Conservation (phyloP, 2,797 vertebrate species). For the Semaprochilodus insignis region DNA sequence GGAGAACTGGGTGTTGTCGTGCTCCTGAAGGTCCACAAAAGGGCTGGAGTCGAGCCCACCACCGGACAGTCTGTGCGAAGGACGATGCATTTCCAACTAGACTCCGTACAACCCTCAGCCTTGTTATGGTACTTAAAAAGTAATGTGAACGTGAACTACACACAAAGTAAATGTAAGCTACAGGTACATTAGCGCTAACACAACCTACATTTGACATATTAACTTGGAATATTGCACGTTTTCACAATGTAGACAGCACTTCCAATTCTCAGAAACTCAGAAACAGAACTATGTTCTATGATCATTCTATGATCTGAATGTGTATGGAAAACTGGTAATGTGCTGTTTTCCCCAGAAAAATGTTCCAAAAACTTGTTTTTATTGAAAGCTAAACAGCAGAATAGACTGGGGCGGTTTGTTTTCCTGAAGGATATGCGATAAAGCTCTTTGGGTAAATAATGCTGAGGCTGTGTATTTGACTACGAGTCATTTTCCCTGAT, state of each 20-base stretch:
- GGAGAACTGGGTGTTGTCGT: slow-evolving; percentile 77
- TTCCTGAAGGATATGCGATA: slow-evolving; percentile 24
- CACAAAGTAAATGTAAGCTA: neutral
- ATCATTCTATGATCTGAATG: neutral
- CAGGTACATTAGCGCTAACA: too few species aligned
- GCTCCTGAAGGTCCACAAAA: slow-evolving; percentile 64
- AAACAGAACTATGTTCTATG: neutral
- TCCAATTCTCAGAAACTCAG: neutral
- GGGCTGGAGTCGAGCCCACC: slow-evolving; percentile 58
- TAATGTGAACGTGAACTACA: too few species aligned
- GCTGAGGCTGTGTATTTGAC: slow-evolving; percentile 31
- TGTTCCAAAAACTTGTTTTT: neutral
- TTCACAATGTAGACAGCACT: neutral
- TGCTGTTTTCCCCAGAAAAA: neutral
- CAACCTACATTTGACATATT: too few species aligned
- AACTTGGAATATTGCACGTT: neutral
- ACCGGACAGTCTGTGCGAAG: neutral
- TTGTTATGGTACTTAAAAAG: neutral
- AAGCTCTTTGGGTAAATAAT: slow-evolving; percentile 29
- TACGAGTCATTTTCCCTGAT: slow-evolving; percentile 8
- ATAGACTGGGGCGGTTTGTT: neutral
- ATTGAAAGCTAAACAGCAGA: neutral
- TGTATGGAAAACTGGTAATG: neutral
- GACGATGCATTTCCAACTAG: neutral
- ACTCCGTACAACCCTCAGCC: too few species aligned